These are phyloP conservation scores for Erebia ligea DNA, from an alignment of 2,888 invertebrate genomes.

Conservation along the genomic window DNA sequence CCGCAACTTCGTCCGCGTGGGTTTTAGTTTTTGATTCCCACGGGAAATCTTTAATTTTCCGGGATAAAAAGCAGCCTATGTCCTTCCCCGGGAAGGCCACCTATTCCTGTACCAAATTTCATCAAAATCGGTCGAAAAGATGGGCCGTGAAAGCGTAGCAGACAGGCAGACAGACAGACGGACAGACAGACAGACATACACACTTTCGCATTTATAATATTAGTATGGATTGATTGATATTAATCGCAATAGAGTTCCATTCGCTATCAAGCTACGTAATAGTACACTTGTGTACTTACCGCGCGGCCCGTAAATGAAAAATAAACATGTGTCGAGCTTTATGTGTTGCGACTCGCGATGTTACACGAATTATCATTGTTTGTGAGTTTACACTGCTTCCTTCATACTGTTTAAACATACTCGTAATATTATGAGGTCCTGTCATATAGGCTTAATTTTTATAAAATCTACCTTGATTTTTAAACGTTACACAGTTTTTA, in stretches of 20 bases:
- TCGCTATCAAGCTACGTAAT: conserved; percentile 54
- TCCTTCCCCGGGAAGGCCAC: too few relatives aligned
- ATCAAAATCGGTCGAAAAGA: too few relatives aligned
- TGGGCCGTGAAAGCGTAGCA: too few relatives aligned
- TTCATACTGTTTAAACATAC: conserved; percentile 48
- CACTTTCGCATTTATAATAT: too few relatives aligned
- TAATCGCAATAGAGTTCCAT: conserved; percentile 43
- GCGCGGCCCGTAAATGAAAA: conserved; percentile 77
- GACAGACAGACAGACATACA: too few relatives aligned
- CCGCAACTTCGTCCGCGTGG: too few relatives aligned
- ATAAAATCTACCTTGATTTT: too few relatives aligned
- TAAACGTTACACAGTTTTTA: neutral
- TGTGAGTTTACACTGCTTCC: conserved; percentile 51
- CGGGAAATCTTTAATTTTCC: too few relatives aligned
- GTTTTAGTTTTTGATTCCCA: too few relatives aligned
- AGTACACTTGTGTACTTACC: conserved; percentile 53
- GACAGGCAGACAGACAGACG: too few relatives aligned
- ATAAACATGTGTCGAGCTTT: conserved; percentile 77
- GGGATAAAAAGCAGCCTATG: too few relatives aligned
- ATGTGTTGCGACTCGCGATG: conserved; percentile 56
- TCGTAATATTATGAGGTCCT: conserved; percentile 19
- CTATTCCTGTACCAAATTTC: too few relatives aligned
- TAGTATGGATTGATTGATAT: neutral
- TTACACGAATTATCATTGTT: conserved; percentile 70
- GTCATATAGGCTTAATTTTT: neutral